phyloP scores from a whole-genome alignment of 2,888 invertebrate genomes.

The Mimumesa dahlbomi region DNA sequence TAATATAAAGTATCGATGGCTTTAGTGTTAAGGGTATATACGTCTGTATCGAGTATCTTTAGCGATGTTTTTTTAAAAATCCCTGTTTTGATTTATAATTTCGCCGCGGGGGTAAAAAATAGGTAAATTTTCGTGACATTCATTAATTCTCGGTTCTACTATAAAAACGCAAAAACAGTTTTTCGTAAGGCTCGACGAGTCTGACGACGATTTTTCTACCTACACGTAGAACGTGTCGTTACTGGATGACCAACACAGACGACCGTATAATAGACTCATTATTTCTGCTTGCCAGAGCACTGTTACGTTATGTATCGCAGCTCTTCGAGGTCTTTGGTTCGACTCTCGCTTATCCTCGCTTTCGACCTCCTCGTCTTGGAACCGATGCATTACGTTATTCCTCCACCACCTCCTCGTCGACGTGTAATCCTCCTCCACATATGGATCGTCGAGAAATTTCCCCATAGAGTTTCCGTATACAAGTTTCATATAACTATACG shows the following conservation, averaged over 20 bases:
- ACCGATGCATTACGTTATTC: constrained; percentile 62
- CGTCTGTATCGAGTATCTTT: too few relatives aligned
- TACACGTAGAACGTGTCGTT: constrained; percentile 46
- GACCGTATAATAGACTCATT: constrained; percentile 75
- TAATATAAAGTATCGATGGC: too few relatives aligned
- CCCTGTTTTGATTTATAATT: too few relatives aligned
- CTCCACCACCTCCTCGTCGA: constrained; percentile 3
- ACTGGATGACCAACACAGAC: constrained; percentile 62
- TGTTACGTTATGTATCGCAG: constrained; percentile 74
- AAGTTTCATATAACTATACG: too few relatives aligned
- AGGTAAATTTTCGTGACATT: too few relatives aligned
- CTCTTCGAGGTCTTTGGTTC: constrained; percentile 72
- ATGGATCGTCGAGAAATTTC: too few relatives aligned
- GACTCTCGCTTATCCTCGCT: constrained; percentile 75
- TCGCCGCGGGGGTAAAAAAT: too few relatives aligned
- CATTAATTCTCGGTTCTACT: too few relatives aligned
- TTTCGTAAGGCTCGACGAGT: constrained; percentile 35
- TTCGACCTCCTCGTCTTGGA: constrained; percentile 70
- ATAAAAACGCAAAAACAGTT: not conserved
- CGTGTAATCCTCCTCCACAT: constrained; percentile 2
- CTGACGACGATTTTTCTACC: constrained; percentile 26
- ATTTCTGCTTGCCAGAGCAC: constrained; percentile 74
- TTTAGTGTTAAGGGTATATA: too few relatives aligned
- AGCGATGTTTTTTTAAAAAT: too few relatives aligned
- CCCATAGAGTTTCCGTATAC: too few relatives aligned